phyloP scores from a whole-genome alignment of 2,888 invertebrate genomes.

The Laspeyria flexula region DNA sequence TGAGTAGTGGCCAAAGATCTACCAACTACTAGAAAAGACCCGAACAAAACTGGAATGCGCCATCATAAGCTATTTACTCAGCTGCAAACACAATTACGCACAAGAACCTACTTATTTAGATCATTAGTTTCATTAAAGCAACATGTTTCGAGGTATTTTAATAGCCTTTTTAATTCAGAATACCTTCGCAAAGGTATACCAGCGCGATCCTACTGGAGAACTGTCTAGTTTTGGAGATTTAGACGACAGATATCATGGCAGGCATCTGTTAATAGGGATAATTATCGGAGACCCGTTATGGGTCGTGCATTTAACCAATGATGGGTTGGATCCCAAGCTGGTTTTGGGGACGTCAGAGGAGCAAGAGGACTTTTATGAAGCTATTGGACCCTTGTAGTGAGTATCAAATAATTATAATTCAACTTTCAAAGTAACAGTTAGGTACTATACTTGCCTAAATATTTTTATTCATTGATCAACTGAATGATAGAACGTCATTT shows the following conservation, averaged over 20 bases:
- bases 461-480: too few relatives aligned
- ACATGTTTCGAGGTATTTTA: conserved; percentile 18
- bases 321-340: conserved; percentile 46
- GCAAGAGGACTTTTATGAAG: conserved; percentile 45
- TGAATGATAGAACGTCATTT: too few relatives aligned
- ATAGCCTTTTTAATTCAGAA: conserved; percentile 16
- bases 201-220: background rate
- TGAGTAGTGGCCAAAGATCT: too few relatives aligned
- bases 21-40: too few relatives aligned
- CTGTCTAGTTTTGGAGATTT: background rate
- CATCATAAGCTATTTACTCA: conserved; percentile 33
- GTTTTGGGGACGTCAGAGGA: conserved; percentile 43
- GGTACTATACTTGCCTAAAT: too few relatives aligned
- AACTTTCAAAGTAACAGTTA: too few relatives aligned
- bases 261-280: background rate
- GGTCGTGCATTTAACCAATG: conserved; percentile 53
- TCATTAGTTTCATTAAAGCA: conserved; percentile 10
- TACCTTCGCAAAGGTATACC: conserved; percentile 17
- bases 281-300: conserved; percentile 44
- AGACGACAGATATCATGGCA: background rate
- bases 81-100: conserved; percentile 20
- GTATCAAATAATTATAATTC: conserved; percentile 11
- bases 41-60: too few relatives aligned
- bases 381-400: conserved; percentile 43
- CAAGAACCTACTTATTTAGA: conserved; percentile 6